phyloP scores from a whole-genome alignment of 2,797 vertebrate species.

The Chrysocyon brachyurus region DNA sequence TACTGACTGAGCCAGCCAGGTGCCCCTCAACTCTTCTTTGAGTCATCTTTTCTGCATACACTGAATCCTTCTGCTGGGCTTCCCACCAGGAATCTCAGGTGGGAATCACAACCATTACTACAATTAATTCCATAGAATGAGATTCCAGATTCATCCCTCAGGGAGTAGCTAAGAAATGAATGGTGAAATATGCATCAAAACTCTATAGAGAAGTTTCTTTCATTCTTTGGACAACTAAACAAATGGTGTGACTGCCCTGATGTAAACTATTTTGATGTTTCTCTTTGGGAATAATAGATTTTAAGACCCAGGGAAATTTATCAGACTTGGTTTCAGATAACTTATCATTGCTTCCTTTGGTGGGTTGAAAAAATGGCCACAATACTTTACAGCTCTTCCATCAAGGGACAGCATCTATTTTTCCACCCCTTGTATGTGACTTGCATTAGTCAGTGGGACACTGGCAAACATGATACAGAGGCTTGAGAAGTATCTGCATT shows the following conservation, averaged over 20 bases:
- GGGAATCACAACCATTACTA: slow-evolving; percentile 46
- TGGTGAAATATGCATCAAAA: slow-evolving; percentile 40
- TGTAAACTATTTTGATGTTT: slow-evolving; percentile 1
- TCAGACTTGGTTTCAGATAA: slow-evolving; percentile 31
- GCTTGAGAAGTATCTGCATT: background rate
- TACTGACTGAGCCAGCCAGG: background rate
- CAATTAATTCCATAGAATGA: background rate
- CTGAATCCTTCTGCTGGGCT: slow-evolving; percentile 35
- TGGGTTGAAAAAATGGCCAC: background rate
- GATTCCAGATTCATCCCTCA: background rate
- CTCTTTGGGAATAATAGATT: slow-evolving; percentile 23
- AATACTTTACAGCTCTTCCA: slow-evolving; percentile 1
- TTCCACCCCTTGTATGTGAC: background rate
- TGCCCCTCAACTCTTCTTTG: background rate
- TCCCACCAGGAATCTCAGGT: slow-evolving; percentile 3
- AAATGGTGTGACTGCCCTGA: slow-evolving; percentile 1
- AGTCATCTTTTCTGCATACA: background rate
- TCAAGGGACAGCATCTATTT: slow-evolving; percentile 29
- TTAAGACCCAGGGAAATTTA: slow-evolving; percentile 36
- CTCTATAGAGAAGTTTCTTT: background rate
- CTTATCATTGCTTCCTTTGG: slow-evolving; percentile 6
- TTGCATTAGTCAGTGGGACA: background rate
- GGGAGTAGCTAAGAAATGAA: background rate
- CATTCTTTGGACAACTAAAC: slow-evolving; percentile 29
- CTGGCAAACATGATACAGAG: background rate